Evolutionary conservation across 2,113 vertebrate species (phyloP).

Genomic region (Centropristis striata): DNA sequence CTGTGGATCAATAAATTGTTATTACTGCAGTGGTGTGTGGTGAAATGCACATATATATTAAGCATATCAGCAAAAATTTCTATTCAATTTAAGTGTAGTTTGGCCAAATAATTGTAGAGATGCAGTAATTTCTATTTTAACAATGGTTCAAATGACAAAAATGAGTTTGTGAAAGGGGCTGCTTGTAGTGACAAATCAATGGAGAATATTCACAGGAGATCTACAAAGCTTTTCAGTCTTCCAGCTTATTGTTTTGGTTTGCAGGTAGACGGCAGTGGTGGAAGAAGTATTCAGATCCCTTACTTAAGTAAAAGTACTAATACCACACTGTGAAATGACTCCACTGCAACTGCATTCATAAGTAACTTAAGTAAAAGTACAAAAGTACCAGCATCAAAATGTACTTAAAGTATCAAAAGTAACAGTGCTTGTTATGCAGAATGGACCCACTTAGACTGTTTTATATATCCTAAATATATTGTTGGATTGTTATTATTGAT

Average conservation of each 20-base stretch:
- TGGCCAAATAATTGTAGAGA: not conserved
- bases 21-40: not conserved
- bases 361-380: no score
- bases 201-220: not conserved
- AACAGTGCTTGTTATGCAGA: no score
- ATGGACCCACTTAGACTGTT: no score
- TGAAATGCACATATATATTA: not conserved
- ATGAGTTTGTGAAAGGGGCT: not conserved
- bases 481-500: no score
- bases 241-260: not conserved
- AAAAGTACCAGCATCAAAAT: no score
- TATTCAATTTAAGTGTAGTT: not conserved
- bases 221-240: not conserved
- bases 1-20: slow-evolving; percentile 4
- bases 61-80: not conserved
- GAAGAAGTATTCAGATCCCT: no score
- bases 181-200: not conserved
- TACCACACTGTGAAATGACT: no score
- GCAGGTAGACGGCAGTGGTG: not conserved
- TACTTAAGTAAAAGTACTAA: no score
- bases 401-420: no score
- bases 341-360: no score
- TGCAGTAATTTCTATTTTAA: not conserved
- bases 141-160: not conserved
- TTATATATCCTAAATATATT: no score